Evolutionary conservation across 2,797 vertebrate species (phyloP), one percentile per base, ranked within the genome.

Genomic region (Nyctibius grandis): DNA sequence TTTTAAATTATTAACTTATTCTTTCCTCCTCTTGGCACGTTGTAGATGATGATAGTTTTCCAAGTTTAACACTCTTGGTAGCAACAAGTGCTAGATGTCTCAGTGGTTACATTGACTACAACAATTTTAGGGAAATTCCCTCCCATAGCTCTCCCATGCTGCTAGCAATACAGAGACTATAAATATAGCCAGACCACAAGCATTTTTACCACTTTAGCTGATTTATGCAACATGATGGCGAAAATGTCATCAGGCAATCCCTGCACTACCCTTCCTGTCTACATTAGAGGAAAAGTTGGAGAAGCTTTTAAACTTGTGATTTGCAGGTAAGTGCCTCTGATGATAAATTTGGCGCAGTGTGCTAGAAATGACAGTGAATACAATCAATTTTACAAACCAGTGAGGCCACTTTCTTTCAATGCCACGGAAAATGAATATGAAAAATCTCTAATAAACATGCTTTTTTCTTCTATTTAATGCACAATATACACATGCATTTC

Each of bases 121-220:
- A 91, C 5, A 82, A 72, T 91, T 93, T 91, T 79, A 95, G 83
- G 88, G 91, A 89, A 96, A 83, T 91, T 90, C 74, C 48, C 60
- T 88, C 68, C 88, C 78, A 40, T 50, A 77, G 74, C 33, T 94
- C 90, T 96, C 86, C 68, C 91, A 89, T 92, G 80, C 85, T 92
- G 88, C 85, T 85, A 86, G 88, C 83, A 96, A 90, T 70, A 74
- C 50, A 67, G 85, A 87, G 38, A 67, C 59, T 60, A 82, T 76
- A 91, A 95, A 90, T 87, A 85, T 25, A 89, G 91, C 90, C 94
- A 96, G 95, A 91, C 93, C 93, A 87, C 93, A 96, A 89, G 42
- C 68, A 89, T 91, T 97, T 96, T 96, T 97, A 95, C 93, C 86
- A 90, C 80, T 96, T 91, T 12, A 85, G 88, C 40, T 95, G 89